Conservation (phyloP, 2,797 vertebrate genomes). For the Parauchenoglanis ngamensis region DNA sequence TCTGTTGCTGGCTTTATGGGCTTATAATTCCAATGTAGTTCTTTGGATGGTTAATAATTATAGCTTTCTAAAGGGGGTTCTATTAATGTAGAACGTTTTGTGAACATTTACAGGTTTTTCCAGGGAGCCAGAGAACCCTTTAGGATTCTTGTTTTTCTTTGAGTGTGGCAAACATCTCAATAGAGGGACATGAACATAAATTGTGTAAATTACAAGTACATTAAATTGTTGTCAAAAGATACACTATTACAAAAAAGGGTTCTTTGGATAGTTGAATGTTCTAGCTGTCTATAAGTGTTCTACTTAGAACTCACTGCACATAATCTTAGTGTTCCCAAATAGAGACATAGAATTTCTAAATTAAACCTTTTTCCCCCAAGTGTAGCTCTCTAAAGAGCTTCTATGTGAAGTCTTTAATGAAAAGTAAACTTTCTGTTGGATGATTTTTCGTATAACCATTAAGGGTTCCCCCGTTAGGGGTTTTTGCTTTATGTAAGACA, state of each 20-base stretch:
- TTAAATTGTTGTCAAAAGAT: neutral
- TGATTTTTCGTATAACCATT: slow-evolving; percentile 7
- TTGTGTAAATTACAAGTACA: neutral
- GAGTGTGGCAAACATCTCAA: neutral
- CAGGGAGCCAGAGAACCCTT: neutral
- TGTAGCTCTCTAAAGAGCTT: neutral
- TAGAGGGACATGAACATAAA: neutral
- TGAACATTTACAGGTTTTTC: neutral
- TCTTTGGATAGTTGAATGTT: neutral
- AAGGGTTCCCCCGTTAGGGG: neutral
- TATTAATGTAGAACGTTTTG: neutral
- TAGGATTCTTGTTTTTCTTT: neutral
- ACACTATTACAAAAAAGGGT: neutral
- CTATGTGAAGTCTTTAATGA: neutral
- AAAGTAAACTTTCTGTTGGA: neutral
- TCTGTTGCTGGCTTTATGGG: too few relatives aligned
- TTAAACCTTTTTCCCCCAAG: neutral
- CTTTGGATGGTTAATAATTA: neutral
- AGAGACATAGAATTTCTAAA: neutral
- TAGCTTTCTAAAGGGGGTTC: neutral
- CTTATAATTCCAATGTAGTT: neutral
- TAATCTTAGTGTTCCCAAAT: neutral
- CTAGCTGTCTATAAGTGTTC: neutral
- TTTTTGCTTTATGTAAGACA: neutral
- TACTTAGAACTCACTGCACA: neutral